A percentile compares a stretch with the other conserved stretches of the same genome.
These are phyloP conservation scores for Drosophila nebulosa DNA, from an alignment of 1,140 invertebrate genomes.

Conservation along the genomic window DNA sequence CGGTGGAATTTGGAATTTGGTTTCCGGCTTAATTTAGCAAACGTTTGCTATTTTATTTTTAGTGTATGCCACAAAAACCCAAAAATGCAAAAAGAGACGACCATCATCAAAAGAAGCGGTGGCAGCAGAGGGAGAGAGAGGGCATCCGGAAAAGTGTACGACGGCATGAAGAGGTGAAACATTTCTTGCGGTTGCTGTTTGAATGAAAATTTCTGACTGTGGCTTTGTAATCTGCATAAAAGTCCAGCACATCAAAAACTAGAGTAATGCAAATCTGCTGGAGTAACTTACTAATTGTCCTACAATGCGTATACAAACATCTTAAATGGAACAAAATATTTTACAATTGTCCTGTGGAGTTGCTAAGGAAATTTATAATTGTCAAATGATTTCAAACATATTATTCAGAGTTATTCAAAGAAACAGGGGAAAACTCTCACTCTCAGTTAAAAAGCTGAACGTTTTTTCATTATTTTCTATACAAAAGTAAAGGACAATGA, in stretches of 20 bases:
- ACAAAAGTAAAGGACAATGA: no score
- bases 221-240: neutral
- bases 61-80: conserved; percentile 11
- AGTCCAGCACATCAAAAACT: neutral
- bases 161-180: neutral
- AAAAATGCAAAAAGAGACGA: conserved; percentile 8
- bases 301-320: neutral
- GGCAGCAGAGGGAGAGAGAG: neutral
- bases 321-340: no score
- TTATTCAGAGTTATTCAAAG: no score
- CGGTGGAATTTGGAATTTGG: conserved; percentile 61
- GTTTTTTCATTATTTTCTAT: no score
- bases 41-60: conserved; percentile 71
- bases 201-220: neutral
- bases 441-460: no score
- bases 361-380: no score
- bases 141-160: neutral
- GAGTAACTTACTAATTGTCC: conserved; percentile 3
- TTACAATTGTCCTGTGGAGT: no score
- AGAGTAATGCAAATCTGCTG: neutral
- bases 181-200: conserved; percentile 24
- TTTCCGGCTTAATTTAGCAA: conserved; percentile 74
- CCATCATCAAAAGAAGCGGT: conserved; percentile 17
- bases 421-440: no score
- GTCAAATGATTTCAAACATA: no score